Evolutionary conservation across 2,797 vertebrate species (phyloP).

Genomic region (Otolemur crassicaudatus): DNA sequence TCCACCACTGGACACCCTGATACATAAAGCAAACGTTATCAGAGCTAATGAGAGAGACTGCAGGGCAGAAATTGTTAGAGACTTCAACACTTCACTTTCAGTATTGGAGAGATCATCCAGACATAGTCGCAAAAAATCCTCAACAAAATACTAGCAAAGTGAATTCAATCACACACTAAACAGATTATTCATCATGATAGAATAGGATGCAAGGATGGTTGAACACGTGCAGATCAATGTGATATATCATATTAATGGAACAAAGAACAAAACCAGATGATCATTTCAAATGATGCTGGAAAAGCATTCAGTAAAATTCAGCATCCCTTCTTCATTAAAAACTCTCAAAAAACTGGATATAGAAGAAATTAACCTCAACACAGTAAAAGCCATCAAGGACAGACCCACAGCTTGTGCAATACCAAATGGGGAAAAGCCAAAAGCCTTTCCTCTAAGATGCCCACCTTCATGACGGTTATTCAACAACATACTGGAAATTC

Average conservation of each 20-base stretch:
- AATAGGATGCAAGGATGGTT: background rate
- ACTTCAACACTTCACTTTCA: background rate
- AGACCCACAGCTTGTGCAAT: background rate
- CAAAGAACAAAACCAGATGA: background rate
- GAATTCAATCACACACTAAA: background rate
- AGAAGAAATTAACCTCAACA: background rate
- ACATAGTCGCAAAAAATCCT: background rate
- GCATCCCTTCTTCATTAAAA: background rate
- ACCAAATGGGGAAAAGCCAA: background rate
- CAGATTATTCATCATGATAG: background rate
- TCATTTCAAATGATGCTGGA: background rate
- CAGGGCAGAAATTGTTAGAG: background rate
- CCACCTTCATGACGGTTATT: background rate
- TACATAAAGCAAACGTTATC: background rate
- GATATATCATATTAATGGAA: background rate
- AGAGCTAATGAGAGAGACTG: background rate
- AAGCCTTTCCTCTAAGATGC: background rate
- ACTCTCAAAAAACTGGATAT: background rate
- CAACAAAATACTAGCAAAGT: background rate
- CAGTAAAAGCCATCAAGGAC: background rate
- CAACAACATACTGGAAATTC: background rate
- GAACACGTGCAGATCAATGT: background rate
- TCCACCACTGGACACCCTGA: background rate
- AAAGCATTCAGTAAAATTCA: background rate
- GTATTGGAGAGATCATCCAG: background rate